Evolutionary conservation across 2,113 vertebrate species (phyloP), one percentile per base, ranked within the genome.

Genomic region (Actinemys pallida): DNA sequence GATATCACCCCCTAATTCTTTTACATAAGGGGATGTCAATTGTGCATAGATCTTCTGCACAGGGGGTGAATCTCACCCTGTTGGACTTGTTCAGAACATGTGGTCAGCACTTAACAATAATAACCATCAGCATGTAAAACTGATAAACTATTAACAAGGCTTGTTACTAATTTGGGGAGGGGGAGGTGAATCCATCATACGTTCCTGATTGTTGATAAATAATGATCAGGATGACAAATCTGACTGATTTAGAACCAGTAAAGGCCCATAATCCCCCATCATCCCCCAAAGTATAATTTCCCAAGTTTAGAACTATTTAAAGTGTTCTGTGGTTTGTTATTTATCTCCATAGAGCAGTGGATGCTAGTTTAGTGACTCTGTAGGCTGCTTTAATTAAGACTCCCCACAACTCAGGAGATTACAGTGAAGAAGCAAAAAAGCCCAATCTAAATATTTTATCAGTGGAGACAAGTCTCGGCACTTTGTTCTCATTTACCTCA

Each of bases 311-410:
- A 91, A 81, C 56, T 93, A 2, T 8, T 17, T 65, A 76, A 76
- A 78, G 47, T 14, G 45, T 47, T 19, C 24, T 9, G 1, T 85
- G 27, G 17, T 94, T 92, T 90, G 62, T 86, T 92, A 89, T 54
- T 92, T 96, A 93, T 94, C 65, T 11, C 65, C 89, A 83, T 47
- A n/a, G 81, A 87, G 65, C 81, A 87, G 56, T 89, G 75, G 6
- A 49, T 89, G 39, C 79, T 90, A 82, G 54, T 22, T 93, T 57
- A 96, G 11, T 0, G 1, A 95, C 29, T 75, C 75, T 3, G 53
- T 86, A 93, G 65, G 85, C 42, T 78, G 42, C 79, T 94, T 93
- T 94, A 91, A 93, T 97, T 93, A 93, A 22, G 93, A 27, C 22
- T 83, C 19, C 24, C 94, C 84, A 62, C 53, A 91, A 35, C 62